Conservation (phyloP, 2,888 invertebrate genomes). For the Platerodrilus igneus region DNA sequence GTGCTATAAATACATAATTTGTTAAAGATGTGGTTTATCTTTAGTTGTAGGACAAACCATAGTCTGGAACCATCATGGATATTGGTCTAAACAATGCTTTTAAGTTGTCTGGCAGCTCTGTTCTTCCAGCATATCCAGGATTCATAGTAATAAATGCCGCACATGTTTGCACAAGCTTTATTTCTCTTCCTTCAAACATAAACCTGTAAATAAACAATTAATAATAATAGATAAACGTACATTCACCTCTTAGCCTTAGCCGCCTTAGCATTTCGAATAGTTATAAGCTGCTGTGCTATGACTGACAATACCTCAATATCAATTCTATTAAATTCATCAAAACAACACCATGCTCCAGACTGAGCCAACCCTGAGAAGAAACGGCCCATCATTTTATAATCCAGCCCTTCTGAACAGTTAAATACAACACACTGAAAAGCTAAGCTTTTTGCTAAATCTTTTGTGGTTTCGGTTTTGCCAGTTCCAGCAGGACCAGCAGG, state of each 20-base stretch:
- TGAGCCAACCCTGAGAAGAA: constrained; percentile 87
- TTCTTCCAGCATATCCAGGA: constrained; percentile 86
- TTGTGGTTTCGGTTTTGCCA: constrained; percentile 88
- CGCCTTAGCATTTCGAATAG: constrained; percentile 81
- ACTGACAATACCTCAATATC: constrained; percentile 88
- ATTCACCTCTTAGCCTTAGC: constrained; percentile 54
- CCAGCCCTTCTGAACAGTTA: constrained; percentile 79
- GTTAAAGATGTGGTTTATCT: background rate
- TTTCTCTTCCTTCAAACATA: constrained; percentile 86
- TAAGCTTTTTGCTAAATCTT: constrained; percentile 81
- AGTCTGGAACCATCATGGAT: constrained; percentile 91
- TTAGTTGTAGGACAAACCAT: constrained; percentile 53
- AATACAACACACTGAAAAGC: constrained; percentile 90
- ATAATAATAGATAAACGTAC: constrained; percentile 3
- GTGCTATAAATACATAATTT: constrained; percentile 48
- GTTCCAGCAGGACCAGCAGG: constrained; percentile 87
- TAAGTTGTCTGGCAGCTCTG: constrained; percentile 83
- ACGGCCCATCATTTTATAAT: constrained; percentile 82
- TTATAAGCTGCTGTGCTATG: constrained; percentile 84
- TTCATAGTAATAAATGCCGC: constrained; percentile 91
- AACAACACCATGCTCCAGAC: constrained; percentile 89
- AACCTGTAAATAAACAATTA: constrained; percentile 65
- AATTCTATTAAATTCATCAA: constrained; percentile 88
- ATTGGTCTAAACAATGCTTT: constrained; percentile 84
- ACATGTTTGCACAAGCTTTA: constrained; percentile 73